Conservation (phyloP, 2,888 invertebrate species). For the Bugulina stolonifera region DNA sequence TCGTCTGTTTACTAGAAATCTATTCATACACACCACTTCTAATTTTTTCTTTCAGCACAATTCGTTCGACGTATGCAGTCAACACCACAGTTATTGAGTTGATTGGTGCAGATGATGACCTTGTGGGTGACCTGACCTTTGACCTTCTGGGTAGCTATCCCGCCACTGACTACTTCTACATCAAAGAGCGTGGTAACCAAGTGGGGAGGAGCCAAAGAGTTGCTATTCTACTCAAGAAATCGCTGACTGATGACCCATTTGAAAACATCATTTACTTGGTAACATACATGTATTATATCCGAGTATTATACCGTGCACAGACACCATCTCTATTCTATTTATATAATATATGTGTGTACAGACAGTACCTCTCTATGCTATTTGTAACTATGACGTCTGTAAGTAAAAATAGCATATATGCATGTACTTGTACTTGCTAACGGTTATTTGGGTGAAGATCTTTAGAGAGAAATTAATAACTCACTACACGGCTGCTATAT, state of each 20-base stretch:
- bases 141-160: conserved; percentile 37
- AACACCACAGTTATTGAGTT: conserved; percentile 5
- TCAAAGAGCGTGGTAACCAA: neutral
- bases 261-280: conserved; percentile 9
- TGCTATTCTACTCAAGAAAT: neutral
- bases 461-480: too few species aligned
- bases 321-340: too few species aligned
- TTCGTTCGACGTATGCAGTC: neutral
- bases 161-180: neutral
- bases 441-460: too few species aligned
- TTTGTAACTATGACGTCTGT: too few species aligned
- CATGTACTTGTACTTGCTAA: too few species aligned
- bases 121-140: conserved; percentile 38
- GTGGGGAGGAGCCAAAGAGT: neutral
- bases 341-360: too few species aligned
- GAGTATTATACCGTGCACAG: too few species aligned
- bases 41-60: conserved; percentile 1
- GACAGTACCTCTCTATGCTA: too few species aligned
- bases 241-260: neutral
- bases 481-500: too few species aligned
- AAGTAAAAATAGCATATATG: too few species aligned
- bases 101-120: conserved; percentile 5
- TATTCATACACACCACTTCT: too few species aligned
- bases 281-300: neutral
- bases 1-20: too few species aligned